Evolutionary conservation across 1,140 invertebrate genomes (phyloP), one percentile per base, ranked within the genome.

Genomic region (Drosophila nigrodunni): DNA sequence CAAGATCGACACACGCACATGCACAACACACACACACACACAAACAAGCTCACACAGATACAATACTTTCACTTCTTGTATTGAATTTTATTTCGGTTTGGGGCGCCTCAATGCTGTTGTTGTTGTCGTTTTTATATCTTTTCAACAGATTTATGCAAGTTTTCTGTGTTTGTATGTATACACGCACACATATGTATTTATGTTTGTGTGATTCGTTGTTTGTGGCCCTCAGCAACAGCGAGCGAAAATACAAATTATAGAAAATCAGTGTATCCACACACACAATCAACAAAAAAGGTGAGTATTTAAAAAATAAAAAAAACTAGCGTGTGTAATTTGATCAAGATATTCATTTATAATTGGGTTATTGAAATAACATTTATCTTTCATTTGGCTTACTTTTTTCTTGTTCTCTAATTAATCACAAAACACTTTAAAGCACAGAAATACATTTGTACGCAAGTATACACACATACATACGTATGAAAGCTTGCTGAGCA

Each of bases 41-140:
- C 52, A 71, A 18, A 61, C 54, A 66, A 72, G 39, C 21, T 77
- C 15, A 30, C 59, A 50, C 35, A 61, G 61, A 70, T 54, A 85
- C 66, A 79, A 85, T 90, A 89, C 85, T 89, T 89, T 89, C 85
- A 89, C 85, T 89, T 89, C 86, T 90, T 90, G 75, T 83, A 88
- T 89, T 89, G 61, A 79, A 89, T 79, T 82, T 82, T 71, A 88
- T 89, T 89, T 89, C 43, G 71, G 65, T 69, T 69, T 89, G 44
- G 77, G 49, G 73, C 77, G 77, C 64, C 68, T 67, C 65, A 57
- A 57, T 65, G 65, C 70, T 88, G 70, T 78, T 74, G 76, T 78
- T 83, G 66, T 52, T 68, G 74, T 77, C 39, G 44, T 39, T 49
- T 69, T 68, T 77, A 79, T 50, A 73, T 77, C 62, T 82, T 74